Evolutionary conservation across 2,888 invertebrate genomes (phyloP).

Genomic region (Calliphora vomitoria): DNA sequence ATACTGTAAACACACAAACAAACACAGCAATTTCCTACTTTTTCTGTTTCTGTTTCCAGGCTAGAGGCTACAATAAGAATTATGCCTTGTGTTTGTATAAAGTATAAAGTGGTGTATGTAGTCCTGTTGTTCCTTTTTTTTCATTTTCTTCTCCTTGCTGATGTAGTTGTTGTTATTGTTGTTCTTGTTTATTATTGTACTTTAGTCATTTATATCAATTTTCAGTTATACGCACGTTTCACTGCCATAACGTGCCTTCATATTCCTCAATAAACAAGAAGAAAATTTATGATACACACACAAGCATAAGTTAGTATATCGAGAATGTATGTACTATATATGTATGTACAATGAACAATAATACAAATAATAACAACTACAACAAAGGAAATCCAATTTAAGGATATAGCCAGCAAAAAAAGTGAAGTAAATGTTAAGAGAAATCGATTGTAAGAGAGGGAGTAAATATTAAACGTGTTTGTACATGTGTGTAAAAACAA

Average conservation of each 20-base stretch:
- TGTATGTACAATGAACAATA: slow-evolving; percentile 35
- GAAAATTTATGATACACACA: slow-evolving; percentile 35
- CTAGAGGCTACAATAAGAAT: slow-evolving; percentile 60
- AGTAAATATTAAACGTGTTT: background rate
- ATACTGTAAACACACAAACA: slow-evolving; percentile 43
- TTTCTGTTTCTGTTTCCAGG: background rate
- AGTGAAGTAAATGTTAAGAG: background rate
- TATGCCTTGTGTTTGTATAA: slow-evolving; percentile 20
- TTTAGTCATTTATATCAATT: slow-evolving; percentile 69
- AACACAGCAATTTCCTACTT: slow-evolving; percentile 46
- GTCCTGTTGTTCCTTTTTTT: background rate
- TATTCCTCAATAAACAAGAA: slow-evolving; percentile 10
- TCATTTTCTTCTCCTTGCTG: background rate
- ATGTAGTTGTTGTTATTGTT: slow-evolving; percentile 5
- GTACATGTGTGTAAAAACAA: slow-evolving; percentile 6
- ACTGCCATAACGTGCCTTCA: slow-evolving; percentile 58
- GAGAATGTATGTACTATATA: background rate
- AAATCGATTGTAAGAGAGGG: background rate
- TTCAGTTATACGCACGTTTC: slow-evolving; percentile 73
- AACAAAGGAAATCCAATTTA: slow-evolving; percentile 45
- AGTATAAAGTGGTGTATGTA: background rate
- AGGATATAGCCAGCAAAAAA: slow-evolving; percentile 28
- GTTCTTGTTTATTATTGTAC: slow-evolving; percentile 48
- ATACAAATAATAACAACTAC: slow-evolving; percentile 17
- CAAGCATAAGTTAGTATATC: background rate